Conservation (phyloP, 2,797 vertebrate genomes). For the Acipenser oxyrinchus region DNA sequence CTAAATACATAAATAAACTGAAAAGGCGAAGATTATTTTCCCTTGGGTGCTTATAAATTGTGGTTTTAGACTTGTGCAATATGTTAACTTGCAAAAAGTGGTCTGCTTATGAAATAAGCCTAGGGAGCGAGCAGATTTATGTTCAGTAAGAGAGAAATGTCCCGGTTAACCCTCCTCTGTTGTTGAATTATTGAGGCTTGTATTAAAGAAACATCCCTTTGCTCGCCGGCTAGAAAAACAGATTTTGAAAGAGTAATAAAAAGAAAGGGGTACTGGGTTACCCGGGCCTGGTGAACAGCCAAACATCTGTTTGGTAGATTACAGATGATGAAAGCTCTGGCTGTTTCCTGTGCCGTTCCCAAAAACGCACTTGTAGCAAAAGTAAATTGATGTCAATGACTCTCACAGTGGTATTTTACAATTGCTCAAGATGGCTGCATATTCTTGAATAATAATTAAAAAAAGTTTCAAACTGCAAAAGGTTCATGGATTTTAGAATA, state of each 20-base stretch:
- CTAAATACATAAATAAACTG: too few species aligned
- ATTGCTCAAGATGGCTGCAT: neutral
- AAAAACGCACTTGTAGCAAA: conserved; percentile 5
- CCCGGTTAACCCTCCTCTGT: neutral
- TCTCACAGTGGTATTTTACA: too few species aligned
- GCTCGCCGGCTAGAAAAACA: neutral
- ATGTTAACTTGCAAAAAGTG: too few species aligned
- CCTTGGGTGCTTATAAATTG: too few species aligned
- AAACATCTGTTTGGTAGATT: conserved; percentile 12
- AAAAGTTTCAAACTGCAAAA: neutral
- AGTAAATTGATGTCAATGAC: neutral
- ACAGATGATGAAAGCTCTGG: neutral
- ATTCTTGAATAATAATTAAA: neutral
- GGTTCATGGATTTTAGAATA: neutral
- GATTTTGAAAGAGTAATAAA: neutral
- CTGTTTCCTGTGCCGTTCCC: conserved; percentile 7
- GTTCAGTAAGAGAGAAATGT: neutral
- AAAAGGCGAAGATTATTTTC: too few species aligned
- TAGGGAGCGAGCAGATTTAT: neutral
- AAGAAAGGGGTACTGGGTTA: neutral
- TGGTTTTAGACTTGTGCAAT: too few species aligned
- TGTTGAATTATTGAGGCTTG: neutral
- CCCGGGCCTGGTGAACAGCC: neutral
- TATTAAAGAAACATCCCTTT: neutral
- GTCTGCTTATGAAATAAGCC: neutral